These are phyloP conservation scores for Amitus sp. DNA, from an alignment of 2,888 invertebrate species.

Conservation along the genomic window DNA sequence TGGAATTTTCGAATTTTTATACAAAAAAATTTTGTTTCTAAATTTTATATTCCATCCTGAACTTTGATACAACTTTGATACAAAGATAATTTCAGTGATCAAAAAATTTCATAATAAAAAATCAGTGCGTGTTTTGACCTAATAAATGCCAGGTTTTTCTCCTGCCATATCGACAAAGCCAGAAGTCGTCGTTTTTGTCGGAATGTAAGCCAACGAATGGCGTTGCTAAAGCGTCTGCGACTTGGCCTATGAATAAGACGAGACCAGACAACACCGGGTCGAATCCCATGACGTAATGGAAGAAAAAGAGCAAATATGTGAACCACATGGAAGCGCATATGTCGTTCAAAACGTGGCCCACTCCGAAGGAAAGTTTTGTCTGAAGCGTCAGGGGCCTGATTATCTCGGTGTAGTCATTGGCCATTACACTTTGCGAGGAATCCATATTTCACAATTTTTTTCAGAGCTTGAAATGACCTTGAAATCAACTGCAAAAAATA, in stretches of 20 bases:
- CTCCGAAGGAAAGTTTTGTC: constrained; percentile 72
- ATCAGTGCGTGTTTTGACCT: too few species aligned
- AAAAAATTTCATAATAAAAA: too few species aligned
- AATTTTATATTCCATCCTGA: too few species aligned
- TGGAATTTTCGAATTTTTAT: too few species aligned
- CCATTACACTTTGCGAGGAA: neutral
- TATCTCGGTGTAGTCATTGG: constrained; percentile 67
- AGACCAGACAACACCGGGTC: constrained; percentile 67
- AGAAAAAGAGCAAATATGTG: constrained; percentile 87
- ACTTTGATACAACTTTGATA: too few species aligned
- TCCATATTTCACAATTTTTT: neutral
- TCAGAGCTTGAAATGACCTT: too few species aligned
- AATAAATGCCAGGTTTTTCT: constrained; percentile 91
- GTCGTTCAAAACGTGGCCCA: constrained; percentile 92
- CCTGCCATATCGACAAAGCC: constrained; percentile 79
- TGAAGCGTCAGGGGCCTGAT: constrained; percentile 64
- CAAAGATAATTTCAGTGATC: too few species aligned
- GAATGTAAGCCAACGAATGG: constrained; percentile 89
- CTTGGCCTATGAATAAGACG: constrained; percentile 82
- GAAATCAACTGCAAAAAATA: too few species aligned
- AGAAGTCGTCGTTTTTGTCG: constrained; percentile 76
- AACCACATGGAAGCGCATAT: constrained; percentile 95
- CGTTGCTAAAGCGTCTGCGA: constrained; percentile 87
- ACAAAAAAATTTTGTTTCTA: too few species aligned
- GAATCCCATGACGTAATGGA: constrained; percentile 71